Evolutionary conservation across 2,797 vertebrate species (phyloP), one percentile per base, ranked within the genome.

Genomic region (Tapirus indicus): DNA sequence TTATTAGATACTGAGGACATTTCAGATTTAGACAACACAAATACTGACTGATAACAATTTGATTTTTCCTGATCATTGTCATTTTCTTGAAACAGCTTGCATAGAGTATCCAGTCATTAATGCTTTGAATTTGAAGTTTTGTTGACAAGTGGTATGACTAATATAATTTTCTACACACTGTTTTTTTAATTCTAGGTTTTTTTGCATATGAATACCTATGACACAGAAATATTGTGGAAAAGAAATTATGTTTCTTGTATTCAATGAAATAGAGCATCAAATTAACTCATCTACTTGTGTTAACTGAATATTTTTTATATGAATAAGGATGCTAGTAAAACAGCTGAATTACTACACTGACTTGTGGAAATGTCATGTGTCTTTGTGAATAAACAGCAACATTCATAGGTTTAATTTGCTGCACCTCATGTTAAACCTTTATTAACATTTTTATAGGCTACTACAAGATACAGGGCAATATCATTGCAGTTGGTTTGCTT

Each of bases 61-160:
- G 11, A 35, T 41, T 58, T 75, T 83, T 93, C 35, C 16, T 69
- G 13, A 72, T 71, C 20, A 60, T 47, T 79, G 44, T 6, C 5
- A 49, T 71, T 77, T 96, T 56, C 69, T 83, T 74, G 32, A 80
- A 95, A 94, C 91, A 38, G 6, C 27, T 75, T 47, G 17, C 79
- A 0, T 47, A 56, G 10, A 47, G 11, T 78, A 75, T 13, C 2
- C 29, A 52, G 21, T 44, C n/a, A 80, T 77, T 10, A 90, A 5
- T 69, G 85, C 32, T 79, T 82, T 17, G 77, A 77, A 96, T 60
- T 89, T 32, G 87, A 95, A 47, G 13, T 92, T 95, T 69, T 92
- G 29, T 52, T 60, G 13, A 44, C 25, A 83, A 86, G 23, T 49
- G 6, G 5, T n/a, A 54, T 44, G 75, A 64, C 23, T 78, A 32